Base-by-base conservation (phyloP, 2,888 invertebrate genomes). In the Galerucella calmariensis region DNA sequence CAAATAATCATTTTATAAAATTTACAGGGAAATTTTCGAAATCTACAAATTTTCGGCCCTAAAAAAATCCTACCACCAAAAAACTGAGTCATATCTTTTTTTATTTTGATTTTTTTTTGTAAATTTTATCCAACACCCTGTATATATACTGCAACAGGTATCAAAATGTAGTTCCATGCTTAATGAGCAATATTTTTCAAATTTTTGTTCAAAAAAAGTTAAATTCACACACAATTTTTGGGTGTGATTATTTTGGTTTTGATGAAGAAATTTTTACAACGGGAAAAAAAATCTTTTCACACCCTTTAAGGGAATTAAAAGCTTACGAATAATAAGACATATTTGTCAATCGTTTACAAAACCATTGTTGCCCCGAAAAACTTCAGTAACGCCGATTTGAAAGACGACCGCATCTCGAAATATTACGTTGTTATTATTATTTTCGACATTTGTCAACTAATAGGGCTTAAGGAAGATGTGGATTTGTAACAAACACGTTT, bases 321-420 rank as follows among this genome's bases (percentile, higher is more conserved):
- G 56, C 56, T 56, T 56, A 56, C 10, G 20, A 10, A 1, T 2
- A n/a, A 20, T 20, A 56, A 56, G 16, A 20, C 20, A 2, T 20
- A 56, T 56, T 56, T 56, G 53, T 56, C 53, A 16, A 56, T 20
- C 53, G 53, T 56, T 56, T n/a, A 16, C 9, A 56, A 56, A 56
- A 9, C n/a, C 16, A 16, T 53, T 53, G 53, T 53, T 8, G n/a
- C n/a, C 53, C n/a, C 2, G n/a, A 53, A 53, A 53, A n/a, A 53
- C 53, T 53, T 53, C 53, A n/a, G n/a, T 53, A 6, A 6, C 0
- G 53, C 53, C 53, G 53, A 53, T 53, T 53, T 53, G 53, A 53
- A 53, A 53, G n/a, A n/a, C 14, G n/a, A 53, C 53, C n/a, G 46
- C 46, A 11, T 48, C 12, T 12, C 12, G 12, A 1, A 14, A 11